Percentiles rank a stretch among this genome's conserved stretches.
phyloP scores from a whole-genome alignment of 1,140 invertebrate genomes.

The Drosophila yakuba region DNA sequence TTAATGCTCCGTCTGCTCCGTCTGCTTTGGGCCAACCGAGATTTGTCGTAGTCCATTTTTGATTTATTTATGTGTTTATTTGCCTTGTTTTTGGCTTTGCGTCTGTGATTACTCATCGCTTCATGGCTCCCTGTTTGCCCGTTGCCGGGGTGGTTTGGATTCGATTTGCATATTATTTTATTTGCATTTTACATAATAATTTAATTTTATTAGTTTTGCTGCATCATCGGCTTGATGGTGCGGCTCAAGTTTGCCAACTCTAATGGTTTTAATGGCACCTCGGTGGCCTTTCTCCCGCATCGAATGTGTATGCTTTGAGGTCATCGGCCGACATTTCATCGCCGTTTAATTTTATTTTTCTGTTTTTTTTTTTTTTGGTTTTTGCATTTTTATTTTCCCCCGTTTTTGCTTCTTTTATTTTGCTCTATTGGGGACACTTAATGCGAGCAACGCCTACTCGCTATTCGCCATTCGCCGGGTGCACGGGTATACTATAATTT shows the following conservation, averaged over 20 bases:
- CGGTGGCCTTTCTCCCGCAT: slow-evolving; percentile 2
- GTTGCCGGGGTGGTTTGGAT: slow-evolving; percentile 22
- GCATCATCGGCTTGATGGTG: slow-evolving; percentile 50
- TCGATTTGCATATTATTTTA: slow-evolving; percentile 81
- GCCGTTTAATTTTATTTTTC: slow-evolving; percentile 14
- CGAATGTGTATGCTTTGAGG: slow-evolving; percentile 10
- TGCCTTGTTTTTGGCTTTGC: slow-evolving; percentile 76
- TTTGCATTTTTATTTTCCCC: neutral
- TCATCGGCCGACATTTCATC: slow-evolving; percentile 33
- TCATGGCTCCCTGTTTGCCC: slow-evolving; percentile 2
- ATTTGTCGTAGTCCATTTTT: slow-evolving; percentile 80
- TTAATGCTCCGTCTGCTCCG: slow-evolving; percentile 61
- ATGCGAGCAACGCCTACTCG: slow-evolving; percentile 50
- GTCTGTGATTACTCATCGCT: slow-evolving; percentile 78
- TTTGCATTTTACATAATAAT: slow-evolving; percentile 82
- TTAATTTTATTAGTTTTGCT: slow-evolving; percentile 82
- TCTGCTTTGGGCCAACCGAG: slow-evolving; percentile 63
- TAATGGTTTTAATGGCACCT: slow-evolving; percentile 54
- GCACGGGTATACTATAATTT: slow-evolving; percentile 23
- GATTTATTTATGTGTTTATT: slow-evolving; percentile 83
- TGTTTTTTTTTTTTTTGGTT: neutral
- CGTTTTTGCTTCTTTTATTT: neutral
- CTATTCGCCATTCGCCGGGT: slow-evolving; percentile 6
- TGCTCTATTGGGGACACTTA: slow-evolving; percentile 74
- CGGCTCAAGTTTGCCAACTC: slow-evolving; percentile 45